Conservation (phyloP, 2,797 vertebrate genomes). For the Macroramphosus scolopax region DNA sequence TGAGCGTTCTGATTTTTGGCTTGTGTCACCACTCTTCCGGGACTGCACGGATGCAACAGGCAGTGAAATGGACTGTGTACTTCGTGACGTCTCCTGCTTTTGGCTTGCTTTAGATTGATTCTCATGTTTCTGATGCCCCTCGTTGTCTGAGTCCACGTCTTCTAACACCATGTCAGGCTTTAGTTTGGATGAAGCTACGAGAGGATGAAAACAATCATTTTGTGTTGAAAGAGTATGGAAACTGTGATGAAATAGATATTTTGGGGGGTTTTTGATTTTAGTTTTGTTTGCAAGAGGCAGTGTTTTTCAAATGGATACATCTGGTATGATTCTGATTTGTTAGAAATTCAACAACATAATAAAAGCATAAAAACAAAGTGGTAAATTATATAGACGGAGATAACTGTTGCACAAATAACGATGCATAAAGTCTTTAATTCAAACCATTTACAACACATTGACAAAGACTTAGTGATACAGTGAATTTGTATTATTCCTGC, state of each 20-base stretch:
- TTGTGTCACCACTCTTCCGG: background rate
- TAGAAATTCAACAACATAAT: no score
- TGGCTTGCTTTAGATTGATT: background rate
- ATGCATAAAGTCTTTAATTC: no score
- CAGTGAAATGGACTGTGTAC: background rate
- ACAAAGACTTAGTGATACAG: background rate
- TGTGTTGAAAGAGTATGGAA: background rate
- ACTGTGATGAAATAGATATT: no score
- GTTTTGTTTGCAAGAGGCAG: no score
- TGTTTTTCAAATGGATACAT: no score
- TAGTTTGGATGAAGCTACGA: constrained; percentile 52
- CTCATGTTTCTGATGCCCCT: constrained; percentile 39
- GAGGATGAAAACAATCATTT: constrained; percentile 10
- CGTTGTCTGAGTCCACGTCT: constrained; percentile 65
- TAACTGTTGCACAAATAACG: no score
- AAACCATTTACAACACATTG: background rate
- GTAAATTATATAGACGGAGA: no score
- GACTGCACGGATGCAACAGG: background rate
- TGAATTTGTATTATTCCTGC: constrained; percentile 54
- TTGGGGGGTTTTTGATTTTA: no score
- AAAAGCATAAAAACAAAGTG: no score
- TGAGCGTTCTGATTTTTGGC: background rate
- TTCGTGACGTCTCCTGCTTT: constrained; percentile 14
- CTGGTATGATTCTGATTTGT: no score
- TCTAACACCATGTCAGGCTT: constrained; percentile 73